Evolutionary conservation across 2,888 invertebrate species (phyloP), one percentile per base, ranked within the genome.

Genomic region (Drosophila aldrichi): DNA sequence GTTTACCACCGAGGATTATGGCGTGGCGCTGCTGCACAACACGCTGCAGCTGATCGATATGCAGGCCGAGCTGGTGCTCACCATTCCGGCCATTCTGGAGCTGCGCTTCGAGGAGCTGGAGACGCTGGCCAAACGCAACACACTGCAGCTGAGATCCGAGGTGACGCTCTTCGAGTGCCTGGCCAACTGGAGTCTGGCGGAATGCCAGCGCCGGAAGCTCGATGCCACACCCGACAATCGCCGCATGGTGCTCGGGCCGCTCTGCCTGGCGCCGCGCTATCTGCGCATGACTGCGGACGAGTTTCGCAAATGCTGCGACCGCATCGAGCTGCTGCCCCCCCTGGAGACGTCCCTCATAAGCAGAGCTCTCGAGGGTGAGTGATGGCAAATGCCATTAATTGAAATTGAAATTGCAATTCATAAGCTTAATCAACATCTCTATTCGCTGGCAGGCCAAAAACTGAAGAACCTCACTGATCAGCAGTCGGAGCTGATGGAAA

Each of bases 21-120:
- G 92, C 60, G 90, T 92, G 43, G 93, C 93, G 9, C 68, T 93
- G 75, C 79, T 93, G 49, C 92, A 91, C 71, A 93, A 93, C 68
- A 90, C 92, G 3, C 80, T 93, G 22, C 93, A 93, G 72, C 75
- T 93, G 54, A 93, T 93, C 63, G 93, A 93, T 38, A 93, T 93
- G 93, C 92, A 92, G 34, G 92, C 93, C n/a, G 92, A 91, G 70
- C 80, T 91, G 55, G 75, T 93, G 58, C 79, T 93, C 25, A 87
- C 90, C 48, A 91, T 91, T 77, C 79, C 84, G 3, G 91, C 91
- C 77, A 92, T 93, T 67, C 79, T 78, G 25, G 90, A 92, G 43
- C 76, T 93, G 22, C 87, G 93, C 20, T 93, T 93, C 70, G 93
- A 93, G 76, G 92, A 93, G 77, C 79, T 93, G 64, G 93, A 93